A percentile compares a stretch with the other conserved stretches of the same genome.
Conservation (phyloP, 2,888 invertebrate species). For the Drosophila prolongata region DNA sequence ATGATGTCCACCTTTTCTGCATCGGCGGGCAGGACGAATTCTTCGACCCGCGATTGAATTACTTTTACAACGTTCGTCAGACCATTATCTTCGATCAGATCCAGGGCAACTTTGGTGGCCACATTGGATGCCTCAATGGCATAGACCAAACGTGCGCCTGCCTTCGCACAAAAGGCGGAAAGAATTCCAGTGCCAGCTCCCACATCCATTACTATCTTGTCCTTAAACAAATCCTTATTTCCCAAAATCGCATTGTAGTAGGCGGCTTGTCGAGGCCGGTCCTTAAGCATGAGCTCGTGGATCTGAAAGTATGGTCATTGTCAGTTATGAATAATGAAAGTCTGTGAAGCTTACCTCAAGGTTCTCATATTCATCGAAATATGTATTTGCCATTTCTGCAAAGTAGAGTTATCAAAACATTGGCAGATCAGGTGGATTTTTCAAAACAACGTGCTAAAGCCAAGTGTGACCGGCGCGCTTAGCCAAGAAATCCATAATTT, state of each 20-base stretch:
- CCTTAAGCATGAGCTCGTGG: slow-evolving; percentile 92
- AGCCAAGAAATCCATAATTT: neutral
- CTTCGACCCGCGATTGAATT: slow-evolving; percentile 82
- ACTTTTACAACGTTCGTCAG: slow-evolving; percentile 88
- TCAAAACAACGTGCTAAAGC: slow-evolving; percentile 35
- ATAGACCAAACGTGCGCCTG: slow-evolving; percentile 94
- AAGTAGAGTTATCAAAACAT: slow-evolving; percentile 17
- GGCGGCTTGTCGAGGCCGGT: slow-evolving; percentile 90
- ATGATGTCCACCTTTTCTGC: slow-evolving; percentile 92
- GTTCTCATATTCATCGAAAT: slow-evolving; percentile 90
- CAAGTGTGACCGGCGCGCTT: neutral
- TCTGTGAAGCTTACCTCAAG: slow-evolving; percentile 87
- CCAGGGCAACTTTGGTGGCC: slow-evolving; percentile 87
- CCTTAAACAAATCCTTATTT: slow-evolving; percentile 88
- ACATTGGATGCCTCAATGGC: slow-evolving; percentile 93
- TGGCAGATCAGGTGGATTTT: slow-evolving; percentile 9
- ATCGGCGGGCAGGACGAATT: slow-evolving; percentile 87
- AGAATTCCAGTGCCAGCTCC: slow-evolving; percentile 95
- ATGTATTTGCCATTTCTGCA: slow-evolving; percentile 82
- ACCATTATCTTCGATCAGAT: slow-evolving; percentile 90
- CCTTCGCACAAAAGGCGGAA: slow-evolving; percentile 93
- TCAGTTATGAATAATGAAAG: neutral
- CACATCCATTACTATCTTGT: slow-evolving; percentile 93
- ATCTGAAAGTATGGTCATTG: slow-evolving; percentile 86
- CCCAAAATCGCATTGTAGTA: slow-evolving; percentile 92